Evolutionary conservation across 2,888 invertebrate genomes (phyloP), one percentile per base, ranked within the genome.

Genomic region (Eupithecia pulchellata): DNA sequence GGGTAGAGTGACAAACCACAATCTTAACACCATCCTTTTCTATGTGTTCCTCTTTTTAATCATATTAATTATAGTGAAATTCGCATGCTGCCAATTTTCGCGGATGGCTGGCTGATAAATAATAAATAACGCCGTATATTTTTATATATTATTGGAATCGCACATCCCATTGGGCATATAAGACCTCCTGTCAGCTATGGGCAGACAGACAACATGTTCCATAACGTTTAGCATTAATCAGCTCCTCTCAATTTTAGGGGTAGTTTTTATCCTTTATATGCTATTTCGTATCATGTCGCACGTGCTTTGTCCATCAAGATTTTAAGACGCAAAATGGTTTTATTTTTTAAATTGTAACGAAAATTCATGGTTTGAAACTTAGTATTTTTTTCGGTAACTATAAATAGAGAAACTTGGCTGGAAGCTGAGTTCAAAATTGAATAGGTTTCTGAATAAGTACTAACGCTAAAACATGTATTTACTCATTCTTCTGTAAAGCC

Each of bases 261-360:
- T 60, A 20, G 0, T 60, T 32, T 60, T 60, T 9, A 60, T 60
- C 32, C 30, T 60, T n/a, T 60, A 60, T 4, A n/a, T 60, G n/a
- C 30, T 60, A 8, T 60, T 60, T 30, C 58, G 58, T n/a, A 60
- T 60, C n/a, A n/a, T 30, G 29, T 60, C 30, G n/a, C 30, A 30
- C 32, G 30, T 60, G 1, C n/a, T 60, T 60, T n/a, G 30, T 30
- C 30, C 58, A 17, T 32, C 32, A 60, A n/a, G 1, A 30, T 30
- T 11, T 20, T 0, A 9, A 60, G 4, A n/a, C 30, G n/a, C 11
- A 1, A 25, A 25, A 4, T 17, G 5, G 39, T n/a, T 11, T 52
- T 20, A 20, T 9, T n/a, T 3, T 20, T n/a, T 42, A 20, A 47
- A 17, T 52, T 6, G 20, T 11, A 20, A 11, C 25, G 52, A 25